Evolutionary conservation across 2,888 invertebrate genomes (phyloP).

Genomic region (Drosophila kanekoi): DNA sequence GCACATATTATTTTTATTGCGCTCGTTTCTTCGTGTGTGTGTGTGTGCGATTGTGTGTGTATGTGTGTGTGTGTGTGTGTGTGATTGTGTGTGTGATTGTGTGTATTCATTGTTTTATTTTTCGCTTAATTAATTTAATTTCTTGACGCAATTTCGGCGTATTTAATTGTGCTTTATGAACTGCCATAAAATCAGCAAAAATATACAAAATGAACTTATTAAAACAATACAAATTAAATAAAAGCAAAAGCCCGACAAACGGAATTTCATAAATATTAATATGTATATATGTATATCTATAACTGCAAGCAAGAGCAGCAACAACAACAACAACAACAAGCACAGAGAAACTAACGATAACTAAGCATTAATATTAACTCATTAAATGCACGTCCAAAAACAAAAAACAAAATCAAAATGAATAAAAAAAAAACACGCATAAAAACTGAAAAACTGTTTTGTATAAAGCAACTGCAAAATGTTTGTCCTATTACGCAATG

Average conservation of each 20-base stretch:
- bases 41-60: conserved; percentile 11
- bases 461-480: conserved; percentile 47
- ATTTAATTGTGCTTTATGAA: conserved; percentile 80
- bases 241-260: conserved; percentile 39
- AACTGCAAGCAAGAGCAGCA: conserved; percentile 37
- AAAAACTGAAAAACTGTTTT: conserved; percentile 39
- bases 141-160: conserved; percentile 69
- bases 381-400: conserved; percentile 73
- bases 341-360: conserved; percentile 68
- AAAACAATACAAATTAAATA: conserved; percentile 31
- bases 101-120: conserved; percentile 62
- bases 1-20: conserved; percentile 74
- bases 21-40: conserved; percentile 42
- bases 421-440: conserved; percentile 6
- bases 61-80: conserved; percentile 9
- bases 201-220: conserved; percentile 28
- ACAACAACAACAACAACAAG: conserved; percentile 42
- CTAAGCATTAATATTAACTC: conserved; percentile 46
- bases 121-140: conserved; percentile 79
- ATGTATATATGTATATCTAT: conserved; percentile 60
- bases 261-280: conserved; percentile 68
- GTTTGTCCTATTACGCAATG: conserved; percentile 72
- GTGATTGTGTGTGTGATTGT: conserved; percentile 27
- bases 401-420: conserved; percentile 19
- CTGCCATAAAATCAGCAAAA: conserved; percentile 76